Base-by-base conservation (phyloP, 2,113 vertebrate species). In the Piprites chloris region DNA sequence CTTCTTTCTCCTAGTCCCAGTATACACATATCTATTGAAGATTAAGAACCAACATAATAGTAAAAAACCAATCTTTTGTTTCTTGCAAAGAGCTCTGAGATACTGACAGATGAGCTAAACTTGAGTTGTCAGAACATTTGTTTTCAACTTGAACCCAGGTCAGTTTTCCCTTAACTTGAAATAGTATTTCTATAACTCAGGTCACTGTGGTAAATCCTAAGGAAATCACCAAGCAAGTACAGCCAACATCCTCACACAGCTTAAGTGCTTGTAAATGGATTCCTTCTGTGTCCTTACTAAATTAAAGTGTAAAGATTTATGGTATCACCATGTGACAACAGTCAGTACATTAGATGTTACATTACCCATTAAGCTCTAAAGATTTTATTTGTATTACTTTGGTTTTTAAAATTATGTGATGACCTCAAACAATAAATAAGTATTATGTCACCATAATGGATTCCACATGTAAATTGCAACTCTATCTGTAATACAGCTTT, bases 361-460 rank as follows among this genome's bases (percentile, higher is more conserved):
- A 71, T 90, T 96, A 85, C 77, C 63, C 82, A 90, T 95, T 87
- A 76, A 93, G n/a, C 12, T 80, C 42, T 69, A 69, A 91, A 53
- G 53, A 93, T 76, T 95, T 95, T 90, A 82, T 85, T 85, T 92
- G 89, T 93, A 69, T n/a, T 59, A 39, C 33, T 96, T 94, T 87
- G 71, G 9, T 89, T 95, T 85, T 76, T 33, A 83, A 81, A 91
- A 79, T 15, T 8, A 0, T 67, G 50, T 47, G 68, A 77, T 91
- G 71, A 90, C 66, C 63, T 87, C 82, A 81, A 90, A 71, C 44
- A 73, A 30, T 90, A 96, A 96, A 92, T 92, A 95, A 83, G 63
- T 69, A 56, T 87, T 85, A 85, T 83, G 87, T 76, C 78, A 76
- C 62, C n/a, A 9, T 76, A 96, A 96, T 66, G 46, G 53, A 75